phyloP scores from a whole-genome alignment of 2,888 invertebrate genomes.

The Heliothis peltigera region DNA sequence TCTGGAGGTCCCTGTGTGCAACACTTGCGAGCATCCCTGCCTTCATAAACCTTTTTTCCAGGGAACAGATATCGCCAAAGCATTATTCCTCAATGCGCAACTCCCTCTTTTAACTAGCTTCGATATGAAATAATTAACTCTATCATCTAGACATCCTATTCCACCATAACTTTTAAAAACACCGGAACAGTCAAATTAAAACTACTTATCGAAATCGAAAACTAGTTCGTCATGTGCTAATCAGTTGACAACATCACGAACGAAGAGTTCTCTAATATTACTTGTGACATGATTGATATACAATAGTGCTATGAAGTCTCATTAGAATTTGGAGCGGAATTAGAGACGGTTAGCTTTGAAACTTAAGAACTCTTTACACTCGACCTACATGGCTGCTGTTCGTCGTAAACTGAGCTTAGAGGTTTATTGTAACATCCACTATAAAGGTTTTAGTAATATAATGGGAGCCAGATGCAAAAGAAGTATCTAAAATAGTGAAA shows the following conservation, averaged over 20 bases:
- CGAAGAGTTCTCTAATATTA: constrained; percentile 28
- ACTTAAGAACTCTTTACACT: constrained; percentile 38
- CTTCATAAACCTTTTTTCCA: too few relatives aligned
- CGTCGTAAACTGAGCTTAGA: neutral
- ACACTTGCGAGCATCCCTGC: too few relatives aligned
- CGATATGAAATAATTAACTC: too few relatives aligned
- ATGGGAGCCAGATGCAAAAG: too few relatives aligned
- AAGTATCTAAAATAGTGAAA: too few relatives aligned
- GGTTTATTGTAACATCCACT: neutral
- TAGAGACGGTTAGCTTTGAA: constrained; percentile 10
- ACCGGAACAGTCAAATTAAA: neutral
- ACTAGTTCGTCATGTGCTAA: constrained; percentile 26
- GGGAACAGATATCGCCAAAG: too few relatives aligned
- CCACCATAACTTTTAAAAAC: neutral
- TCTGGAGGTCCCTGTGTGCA: too few relatives aligned
- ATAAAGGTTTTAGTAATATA: too few relatives aligned
- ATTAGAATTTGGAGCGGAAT: constrained; percentile 40
- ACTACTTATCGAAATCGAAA: neutral
- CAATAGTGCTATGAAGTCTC: constrained; percentile 20
- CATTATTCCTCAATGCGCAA: too few relatives aligned
- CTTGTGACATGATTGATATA: constrained; percentile 47
- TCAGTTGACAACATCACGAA: constrained; percentile 40
- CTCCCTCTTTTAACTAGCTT: too few relatives aligned
- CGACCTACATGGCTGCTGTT: constrained; percentile 4
- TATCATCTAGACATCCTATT: too few relatives aligned